Conservation (phyloP, 2,113 vertebrate genomes). For the Platycercus adscitus region DNA sequence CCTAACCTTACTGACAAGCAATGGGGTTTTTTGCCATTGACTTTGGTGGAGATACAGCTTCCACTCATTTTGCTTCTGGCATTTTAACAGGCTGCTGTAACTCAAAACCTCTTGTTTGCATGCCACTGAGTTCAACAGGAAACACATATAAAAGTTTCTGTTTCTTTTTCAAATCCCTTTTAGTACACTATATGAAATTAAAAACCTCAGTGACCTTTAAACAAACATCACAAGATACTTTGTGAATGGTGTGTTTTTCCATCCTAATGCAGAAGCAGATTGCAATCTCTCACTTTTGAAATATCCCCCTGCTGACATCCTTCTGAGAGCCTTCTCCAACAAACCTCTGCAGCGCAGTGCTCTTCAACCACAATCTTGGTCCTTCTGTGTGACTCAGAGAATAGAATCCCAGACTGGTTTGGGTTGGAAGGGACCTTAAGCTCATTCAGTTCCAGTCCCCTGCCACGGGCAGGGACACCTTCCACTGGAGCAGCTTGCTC, state of each 20-base stretch:
- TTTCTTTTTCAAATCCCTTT: constrained; percentile 54
- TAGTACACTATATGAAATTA: constrained; percentile 30
- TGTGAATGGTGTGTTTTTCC: background rate
- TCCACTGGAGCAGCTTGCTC: background rate
- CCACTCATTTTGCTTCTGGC: background rate
- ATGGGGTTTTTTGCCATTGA: background rate
- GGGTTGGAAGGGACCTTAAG: background rate
- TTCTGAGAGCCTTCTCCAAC: background rate
- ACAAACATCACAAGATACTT: constrained; percentile 34
- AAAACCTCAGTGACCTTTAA: constrained; percentile 64
- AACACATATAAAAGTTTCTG: constrained; percentile 45
- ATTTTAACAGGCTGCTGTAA: constrained; percentile 50
- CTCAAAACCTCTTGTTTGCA: constrained; percentile 31
- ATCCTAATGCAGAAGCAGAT: background rate
- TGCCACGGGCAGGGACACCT: background rate
- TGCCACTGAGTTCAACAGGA: constrained; percentile 49
- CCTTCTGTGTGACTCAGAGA: background rate
- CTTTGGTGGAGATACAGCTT: background rate
- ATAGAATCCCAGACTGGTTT: background rate
- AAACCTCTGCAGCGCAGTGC: background rate
- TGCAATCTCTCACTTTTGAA: background rate
- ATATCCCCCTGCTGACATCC: background rate
- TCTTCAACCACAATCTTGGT: fast-evolving
- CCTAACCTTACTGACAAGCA: background rate
- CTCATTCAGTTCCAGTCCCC: background rate